Evolutionary conservation across 1,140 invertebrate species (phyloP).

Genomic region (Leptinotarsa defecta): DNA sequence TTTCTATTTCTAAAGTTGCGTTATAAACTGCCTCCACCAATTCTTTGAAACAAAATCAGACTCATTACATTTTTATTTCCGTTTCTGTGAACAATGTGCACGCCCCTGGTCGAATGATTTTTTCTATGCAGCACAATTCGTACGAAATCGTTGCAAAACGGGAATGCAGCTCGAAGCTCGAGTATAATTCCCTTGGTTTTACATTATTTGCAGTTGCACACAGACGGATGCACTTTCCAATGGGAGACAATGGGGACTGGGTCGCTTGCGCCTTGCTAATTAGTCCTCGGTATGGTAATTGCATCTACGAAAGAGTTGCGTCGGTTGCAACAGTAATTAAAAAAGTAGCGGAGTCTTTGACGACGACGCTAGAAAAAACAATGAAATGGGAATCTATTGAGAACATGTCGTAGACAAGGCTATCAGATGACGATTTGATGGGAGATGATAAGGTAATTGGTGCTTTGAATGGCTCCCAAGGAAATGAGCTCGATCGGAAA

Average conservation of each 20-base stretch:
- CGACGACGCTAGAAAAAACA: not conserved
- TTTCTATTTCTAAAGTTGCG: no score
- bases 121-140: not conserved
- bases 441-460: no score
- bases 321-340: not conserved
- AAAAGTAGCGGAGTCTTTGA: slow-evolving; percentile 2
- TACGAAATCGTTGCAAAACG: not conserved
- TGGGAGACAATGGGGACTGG: slow-evolving; percentile 10
- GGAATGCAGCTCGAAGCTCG: not conserved
- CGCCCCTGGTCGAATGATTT: no score
- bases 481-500: no score
- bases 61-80: no score
- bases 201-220: slow-evolving; percentile 25
- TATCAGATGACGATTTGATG: not conserved
- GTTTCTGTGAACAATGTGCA: no score
- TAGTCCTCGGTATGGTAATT: slow-evolving; percentile 5
- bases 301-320: slow-evolving; percentile 7
- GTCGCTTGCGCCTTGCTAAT: not conserved
- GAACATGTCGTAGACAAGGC: not conserved
- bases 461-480: no score
- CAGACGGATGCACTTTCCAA: slow-evolving; percentile 22
- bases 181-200: slow-evolving; percentile 24
- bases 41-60: no score
- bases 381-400: not conserved
- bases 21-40: no score